These are phyloP conservation scores for Erpornis zantholeuca DNA, from an alignment of 2,113 vertebrate species.

Conservation along the genomic window DNA sequence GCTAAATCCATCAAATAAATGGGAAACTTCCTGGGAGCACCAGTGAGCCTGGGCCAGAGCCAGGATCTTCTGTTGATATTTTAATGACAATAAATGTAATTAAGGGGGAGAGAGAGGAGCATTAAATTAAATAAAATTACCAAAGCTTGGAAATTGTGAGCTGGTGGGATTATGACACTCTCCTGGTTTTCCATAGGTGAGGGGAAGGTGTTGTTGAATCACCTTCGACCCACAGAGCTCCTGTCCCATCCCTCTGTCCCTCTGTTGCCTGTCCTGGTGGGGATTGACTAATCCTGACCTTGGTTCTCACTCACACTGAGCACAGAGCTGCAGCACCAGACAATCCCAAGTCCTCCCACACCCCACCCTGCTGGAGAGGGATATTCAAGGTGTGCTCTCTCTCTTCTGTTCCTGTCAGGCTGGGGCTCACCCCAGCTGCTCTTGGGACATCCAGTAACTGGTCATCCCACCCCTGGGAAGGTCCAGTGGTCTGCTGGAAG, in stretches of 20 bases:
- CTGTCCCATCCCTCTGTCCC: neutral
- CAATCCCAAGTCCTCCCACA: neutral
- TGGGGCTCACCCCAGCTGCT: neutral
- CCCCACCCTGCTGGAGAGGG: fast-evolving
- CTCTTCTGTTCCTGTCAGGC: neutral
- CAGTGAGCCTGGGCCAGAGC: constrained; percentile 19
- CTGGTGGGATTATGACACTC: neutral
- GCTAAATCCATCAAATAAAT: constrained; percentile 23
- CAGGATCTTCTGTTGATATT: constrained; percentile 48
- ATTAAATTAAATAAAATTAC: constrained; percentile 29
- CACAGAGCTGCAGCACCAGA: neutral
- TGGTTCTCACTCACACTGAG: neutral
- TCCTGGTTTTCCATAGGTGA: neutral
- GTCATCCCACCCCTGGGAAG: neutral
- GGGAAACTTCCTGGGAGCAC: constrained; percentile 23
- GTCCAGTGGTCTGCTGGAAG: neutral
- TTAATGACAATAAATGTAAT: constrained; percentile 43
- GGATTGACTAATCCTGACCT: neutral
- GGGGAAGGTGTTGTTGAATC: neutral
- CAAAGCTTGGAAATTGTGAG: neutral
- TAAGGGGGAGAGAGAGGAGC: constrained; percentile 31
- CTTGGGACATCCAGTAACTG: neutral
- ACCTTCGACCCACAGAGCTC: neutral
- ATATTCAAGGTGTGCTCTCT: fast-evolving
- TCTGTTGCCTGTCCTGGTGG: neutral